Base-by-base conservation (phyloP, 2,113 vertebrate genomes). In the Malurus alboscapulatus region DNA sequence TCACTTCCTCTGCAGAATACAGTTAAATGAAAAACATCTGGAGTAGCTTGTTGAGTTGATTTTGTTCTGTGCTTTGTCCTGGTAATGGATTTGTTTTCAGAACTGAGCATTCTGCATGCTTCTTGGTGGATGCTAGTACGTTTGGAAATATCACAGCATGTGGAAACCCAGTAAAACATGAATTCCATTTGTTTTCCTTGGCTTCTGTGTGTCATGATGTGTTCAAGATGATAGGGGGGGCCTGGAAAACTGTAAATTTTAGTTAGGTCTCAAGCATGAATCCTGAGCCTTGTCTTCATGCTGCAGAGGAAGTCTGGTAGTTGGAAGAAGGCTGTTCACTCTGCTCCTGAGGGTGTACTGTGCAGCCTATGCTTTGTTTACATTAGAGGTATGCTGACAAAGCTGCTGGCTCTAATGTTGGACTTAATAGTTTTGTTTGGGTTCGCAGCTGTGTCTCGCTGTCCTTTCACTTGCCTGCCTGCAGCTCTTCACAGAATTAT, bases 121-220 rank as follows among this genome's bases (percentile, higher is more conserved):
- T 96, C 89, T 96, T 96, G 95, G 96, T 97, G 96, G 95, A 96
- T 96, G 94, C 86, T 95, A 94, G 96, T 93, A 93, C 92, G 76
- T 95, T 97, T 97, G 95, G 96, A 97, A 97, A 81, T 93, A 97
- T 76, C 73, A 67, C 96, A 97, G 97, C 97, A 96, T 97, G 97
- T 97, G 97, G 95, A 96, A 96, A 97, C 93, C 84, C 96, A 96
- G 95, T 97, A 96, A 97, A 98, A 97, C 97, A 97, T 38, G 90
- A 94, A 94, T 97, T 97, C 96, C 95, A 94, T 97, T 98, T 98
- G 97, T 98, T 98, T 98, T 97, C 93, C 92, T 98, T 98, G 97
- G 98, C 98, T 98, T 98, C 97, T 97, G 98, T 97, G 58, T 97
- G 95, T 97, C 97, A 87, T 97, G 96, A 98, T 98, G 96, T 95